Evolutionary conservation across 30 jellyfish, hydroid and myxozoan species (phyloP), one percentile per base, ranked within the genome.

Genomic region (Hydra vulgaris): DNA sequence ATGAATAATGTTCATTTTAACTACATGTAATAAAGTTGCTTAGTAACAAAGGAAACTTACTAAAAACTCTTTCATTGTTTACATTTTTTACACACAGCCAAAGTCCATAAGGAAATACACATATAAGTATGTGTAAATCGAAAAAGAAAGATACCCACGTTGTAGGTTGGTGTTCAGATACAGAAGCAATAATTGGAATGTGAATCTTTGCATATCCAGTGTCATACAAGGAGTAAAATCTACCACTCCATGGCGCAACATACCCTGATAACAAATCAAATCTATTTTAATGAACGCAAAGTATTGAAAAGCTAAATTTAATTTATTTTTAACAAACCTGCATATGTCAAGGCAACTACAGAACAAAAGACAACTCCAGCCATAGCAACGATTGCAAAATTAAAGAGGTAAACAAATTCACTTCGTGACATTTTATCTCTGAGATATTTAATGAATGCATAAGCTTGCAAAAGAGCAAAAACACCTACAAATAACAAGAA

Each of bases 201-300:
- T 95, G 99, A 27, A 95, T 88, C 88, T 95, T 88, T 16, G 99
- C 99, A 74, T 95, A 95, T 68, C 99, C 99, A 76, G 99, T 95
- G 71, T 95, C 99, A 81, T 81, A 95, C 17, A 95, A 86, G 21
- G 99, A 95, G 76, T 95, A 95, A 79, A 95, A 95, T 55, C 99
- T 27, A 22, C 99, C 99, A 83, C 97, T 95, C 99, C 97, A 89
- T 18, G 99, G 97, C 12, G 96, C 96, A 82, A 95, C 85, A 79
- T 85, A 95, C 18, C 99, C 99, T 88, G 73, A n/a, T n/a, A n/a
- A n/a, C n/a, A n/a, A n/a, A n/a, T n/a, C n/a, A n/a, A n/a, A n/a
- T n/a, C n/a, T 20, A 92, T 72, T 40, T 56, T 26, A 25, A 26
- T 3, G 54, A 22, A 12, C 84, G 24, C 67, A n/a, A 53, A 17